Percentiles rank a stretch among this genome's conserved stretches.
Conservation (phyloP, 2,797 vertebrate species). For the Cynopterus sphinx region DNA sequence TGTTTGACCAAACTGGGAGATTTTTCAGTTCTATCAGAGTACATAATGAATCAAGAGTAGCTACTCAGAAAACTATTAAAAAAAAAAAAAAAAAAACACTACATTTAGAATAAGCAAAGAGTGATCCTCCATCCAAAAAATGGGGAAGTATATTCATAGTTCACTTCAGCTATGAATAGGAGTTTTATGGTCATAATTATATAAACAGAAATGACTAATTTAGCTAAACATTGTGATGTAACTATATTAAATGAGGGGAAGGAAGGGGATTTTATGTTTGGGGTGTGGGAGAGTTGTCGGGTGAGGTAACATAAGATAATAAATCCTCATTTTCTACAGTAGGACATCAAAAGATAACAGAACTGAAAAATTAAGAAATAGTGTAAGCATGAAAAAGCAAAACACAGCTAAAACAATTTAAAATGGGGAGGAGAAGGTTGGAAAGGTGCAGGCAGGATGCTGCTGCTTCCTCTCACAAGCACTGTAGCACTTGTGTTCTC, state of each 20-base stretch:
- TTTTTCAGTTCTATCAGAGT: neutral
- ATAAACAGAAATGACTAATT: neutral
- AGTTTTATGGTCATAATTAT: neutral
- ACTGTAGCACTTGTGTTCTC: neutral
- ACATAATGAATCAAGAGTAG: neutral
- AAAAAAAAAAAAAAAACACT: neutral
- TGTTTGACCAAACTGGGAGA: neutral
- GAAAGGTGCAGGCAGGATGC: neutral
- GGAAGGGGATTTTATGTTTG: neutral
- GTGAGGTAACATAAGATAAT: neutral
- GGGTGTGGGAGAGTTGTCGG: neutral
- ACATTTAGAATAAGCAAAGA: slow-evolving; percentile 21
- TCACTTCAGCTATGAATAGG: neutral
- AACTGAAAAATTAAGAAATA: slow-evolving; percentile 27
- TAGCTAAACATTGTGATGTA: neutral
- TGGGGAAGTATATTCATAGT: neutral
- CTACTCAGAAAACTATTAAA: neutral
- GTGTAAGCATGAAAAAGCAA: neutral
- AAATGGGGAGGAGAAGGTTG: neutral
- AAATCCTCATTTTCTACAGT: neutral
- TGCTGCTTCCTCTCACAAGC: neutral
- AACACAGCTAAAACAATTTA: slow-evolving; percentile 10
- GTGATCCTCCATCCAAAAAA: neutral
- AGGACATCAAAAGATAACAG: neutral
- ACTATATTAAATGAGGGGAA: neutral